phyloP scores from a whole-genome alignment of 35 echinoderm and acorn worm genomes.

The Amphiura filiformis region DNA sequence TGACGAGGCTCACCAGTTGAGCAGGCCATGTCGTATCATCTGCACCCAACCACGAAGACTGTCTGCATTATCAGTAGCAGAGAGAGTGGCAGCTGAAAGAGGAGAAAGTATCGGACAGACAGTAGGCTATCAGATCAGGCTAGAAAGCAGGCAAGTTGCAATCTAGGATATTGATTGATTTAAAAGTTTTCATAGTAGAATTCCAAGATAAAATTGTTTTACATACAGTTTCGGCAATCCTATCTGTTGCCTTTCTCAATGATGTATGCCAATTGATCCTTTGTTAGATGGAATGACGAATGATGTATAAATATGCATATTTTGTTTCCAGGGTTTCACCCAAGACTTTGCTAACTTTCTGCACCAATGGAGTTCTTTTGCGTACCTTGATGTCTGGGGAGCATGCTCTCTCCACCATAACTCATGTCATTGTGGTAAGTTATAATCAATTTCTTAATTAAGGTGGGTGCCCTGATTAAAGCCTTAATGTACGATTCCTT shows the following conservation, averaged over 20 bases:
- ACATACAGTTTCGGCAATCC: no score
- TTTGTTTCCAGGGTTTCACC: constrained; percentile 72
- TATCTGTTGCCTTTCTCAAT: no score
- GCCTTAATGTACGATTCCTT: no score
- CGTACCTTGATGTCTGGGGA: constrained; percentile 88
- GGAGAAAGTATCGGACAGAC: constrained; percentile 87
- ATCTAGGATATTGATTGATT: neutral
- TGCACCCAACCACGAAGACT: constrained; percentile 93
- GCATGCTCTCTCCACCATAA: constrained; percentile 64
- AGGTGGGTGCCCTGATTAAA: no score
- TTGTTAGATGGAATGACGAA: no score
- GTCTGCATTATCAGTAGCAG: constrained; percentile 85
- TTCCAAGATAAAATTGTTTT: no score
- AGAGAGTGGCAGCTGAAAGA: constrained; percentile 91
- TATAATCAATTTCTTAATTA: neutral
- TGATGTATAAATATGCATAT: no score
- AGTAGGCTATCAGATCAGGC: constrained; percentile 95
- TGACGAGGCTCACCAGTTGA: constrained; percentile 37
- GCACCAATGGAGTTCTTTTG: constrained; percentile 94
- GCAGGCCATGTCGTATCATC: constrained; percentile 59
- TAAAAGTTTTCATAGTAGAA: no score
- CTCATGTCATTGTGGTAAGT: constrained; percentile 99
- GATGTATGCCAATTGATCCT: no score
- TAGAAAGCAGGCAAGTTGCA: constrained; percentile 95
- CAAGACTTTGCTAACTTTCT: constrained; percentile 90